Base-by-base conservation (phyloP, 2,888 invertebrate species). In the Autographa pulchrina region DNA sequence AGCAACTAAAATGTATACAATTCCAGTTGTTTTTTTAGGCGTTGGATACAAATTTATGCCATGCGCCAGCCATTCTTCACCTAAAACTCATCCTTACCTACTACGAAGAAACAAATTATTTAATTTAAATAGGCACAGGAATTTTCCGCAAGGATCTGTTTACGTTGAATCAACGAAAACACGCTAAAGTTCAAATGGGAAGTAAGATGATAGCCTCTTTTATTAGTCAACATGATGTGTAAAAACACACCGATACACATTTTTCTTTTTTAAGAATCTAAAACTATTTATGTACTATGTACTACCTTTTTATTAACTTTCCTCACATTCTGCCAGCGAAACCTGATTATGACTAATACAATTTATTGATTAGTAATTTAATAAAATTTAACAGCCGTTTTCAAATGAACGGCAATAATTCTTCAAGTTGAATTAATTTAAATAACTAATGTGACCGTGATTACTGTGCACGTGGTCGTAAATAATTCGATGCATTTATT, bases 401-500 rank as follows among this genome's bases (percentile, higher is more conserved):
- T 48, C n/a, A n/a, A n/a, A 48, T 48, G n/a, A 48, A 48, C 8
- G 6, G 48, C n/a, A 48, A 48, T 48, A 25, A 56, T 25, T 56
- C 13, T 56, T 13, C 13, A 20, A 56, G 0, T 56, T 18, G 20
- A 54, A 20, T 54, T 20, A 54, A 72, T 63, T 48, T 65, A 2
- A 65, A 59, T 72, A 59, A 65, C 48, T 72, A 32, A 75, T 75
- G 67, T 60, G 65, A 48, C 68, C 65, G 32, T 68, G 77, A 72
- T 65, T 59, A 16, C 18, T 43, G 68, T 66, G 41, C 68, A 76
- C 76, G 76, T 77, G 72, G 63, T 25, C 25, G 20, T 68, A 20
- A 72, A 56, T 63, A 60, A 18, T 20, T 25, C 31, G 25, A 38
- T 56, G 60, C 48, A 62, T 48, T 62, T 43, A 62, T 48, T 62